Percentiles rank a stretch among this genome's conserved stretches.
Evolutionary conservation across 2,113 vertebrate species (phyloP).

Genomic region (Buteo buteo): DNA sequence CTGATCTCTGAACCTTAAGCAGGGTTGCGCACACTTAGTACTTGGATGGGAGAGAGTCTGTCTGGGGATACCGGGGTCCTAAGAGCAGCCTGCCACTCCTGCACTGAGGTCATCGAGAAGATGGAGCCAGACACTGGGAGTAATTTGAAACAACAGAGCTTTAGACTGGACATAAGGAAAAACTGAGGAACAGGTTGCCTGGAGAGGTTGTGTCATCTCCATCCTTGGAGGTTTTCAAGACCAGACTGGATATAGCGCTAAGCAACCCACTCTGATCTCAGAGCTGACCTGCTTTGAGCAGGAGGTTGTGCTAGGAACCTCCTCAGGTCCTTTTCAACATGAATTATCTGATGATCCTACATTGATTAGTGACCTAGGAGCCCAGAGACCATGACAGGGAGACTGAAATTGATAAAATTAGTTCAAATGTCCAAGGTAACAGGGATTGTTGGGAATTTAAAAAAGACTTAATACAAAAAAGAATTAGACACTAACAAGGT

Average conservation of each 20-base stretch:
- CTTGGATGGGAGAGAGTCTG: neutral
- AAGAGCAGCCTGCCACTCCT: neutral
- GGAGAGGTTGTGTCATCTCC: neutral
- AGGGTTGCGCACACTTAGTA: neutral
- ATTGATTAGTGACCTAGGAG: neutral
- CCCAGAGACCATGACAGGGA: neutral
- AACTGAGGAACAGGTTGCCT: neutral
- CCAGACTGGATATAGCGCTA: neutral
- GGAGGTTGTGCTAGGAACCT: neutral
- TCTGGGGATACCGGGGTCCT: neutral
- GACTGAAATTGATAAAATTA: neutral
- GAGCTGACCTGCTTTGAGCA: neutral
- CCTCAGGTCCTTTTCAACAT: neutral
- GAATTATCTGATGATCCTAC: neutral
- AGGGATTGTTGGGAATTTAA: neutral
- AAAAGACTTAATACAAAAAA: neutral
- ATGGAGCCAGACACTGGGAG: neutral
- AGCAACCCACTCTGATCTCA: neutral
- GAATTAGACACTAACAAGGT: neutral
- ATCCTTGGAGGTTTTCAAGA: neutral
- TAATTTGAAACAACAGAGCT: neutral
- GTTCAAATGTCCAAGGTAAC: neutral
- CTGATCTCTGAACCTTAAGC: neutral
- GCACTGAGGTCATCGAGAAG: accelerated
- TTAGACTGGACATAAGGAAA: neutral